phyloP scores from a whole-genome alignment of 2,888 invertebrate species.

The Eurytoma adleriae region DNA sequence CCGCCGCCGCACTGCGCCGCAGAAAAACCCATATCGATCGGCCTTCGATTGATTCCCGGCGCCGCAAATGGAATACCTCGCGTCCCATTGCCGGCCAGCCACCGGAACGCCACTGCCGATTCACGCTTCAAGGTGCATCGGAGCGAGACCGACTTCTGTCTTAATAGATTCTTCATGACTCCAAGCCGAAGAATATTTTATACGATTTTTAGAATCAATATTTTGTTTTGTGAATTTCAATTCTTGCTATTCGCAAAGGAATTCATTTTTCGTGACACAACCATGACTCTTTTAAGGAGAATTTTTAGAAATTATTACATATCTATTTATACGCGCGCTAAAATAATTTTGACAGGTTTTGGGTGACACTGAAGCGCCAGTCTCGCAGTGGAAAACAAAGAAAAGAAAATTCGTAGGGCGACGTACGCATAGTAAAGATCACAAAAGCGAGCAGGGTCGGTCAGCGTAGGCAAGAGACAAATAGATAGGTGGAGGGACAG shows the following conservation, averaged over 20 bases:
- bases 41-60: slow-evolving; percentile 53
- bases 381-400: no score
- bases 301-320: no score
- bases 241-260: no score
- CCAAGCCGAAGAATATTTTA: not conserved
- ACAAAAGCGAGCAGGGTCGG: not conserved
- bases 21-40: slow-evolving; percentile 44
- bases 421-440: slow-evolving; percentile 32
- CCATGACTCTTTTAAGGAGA: not conserved
- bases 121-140: not conserved
- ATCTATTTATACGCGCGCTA: no score
- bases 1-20: not conserved
- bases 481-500: not conserved
- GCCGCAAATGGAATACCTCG: slow-evolving; percentile 28
- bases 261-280: no score
- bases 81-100: not conserved
- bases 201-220: slow-evolving; percentile 14
- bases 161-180: slow-evolving; percentile 11
- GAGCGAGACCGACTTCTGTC: not conserved
- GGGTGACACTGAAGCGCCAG: no score
- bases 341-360: no score
- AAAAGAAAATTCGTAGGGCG: not conserved
- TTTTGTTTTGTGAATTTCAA: not conserved
- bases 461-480: not conserved
- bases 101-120: not conserved